These are phyloP conservation scores for Amiota minor DNA, from an alignment of 2,888 invertebrate species.

Conservation along the genomic window DNA sequence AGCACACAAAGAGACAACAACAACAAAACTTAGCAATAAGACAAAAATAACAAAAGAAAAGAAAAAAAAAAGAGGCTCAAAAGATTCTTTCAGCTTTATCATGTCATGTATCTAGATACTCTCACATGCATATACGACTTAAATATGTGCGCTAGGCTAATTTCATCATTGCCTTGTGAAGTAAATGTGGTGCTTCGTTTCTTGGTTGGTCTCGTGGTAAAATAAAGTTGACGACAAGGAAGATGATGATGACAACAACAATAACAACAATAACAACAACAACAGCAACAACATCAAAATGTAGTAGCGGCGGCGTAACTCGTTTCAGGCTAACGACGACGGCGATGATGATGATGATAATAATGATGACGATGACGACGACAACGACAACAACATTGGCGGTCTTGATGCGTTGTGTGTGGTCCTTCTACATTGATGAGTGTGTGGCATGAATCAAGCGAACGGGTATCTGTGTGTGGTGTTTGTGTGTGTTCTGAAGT, in stretches of 20 bases:
- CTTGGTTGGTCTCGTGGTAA: too few relatives aligned
- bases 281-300: neutral
- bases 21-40: neutral
- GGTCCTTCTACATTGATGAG: conserved; percentile 18
- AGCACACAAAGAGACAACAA: conserved; percentile 19
- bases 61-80: neutral
- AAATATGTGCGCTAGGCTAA: neutral
- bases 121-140: too few relatives aligned
- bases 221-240: too few relatives aligned
- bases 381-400: conserved; percentile 10
- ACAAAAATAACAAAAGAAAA: neutral
- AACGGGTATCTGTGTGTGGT: conserved; percentile 1
- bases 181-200: too few relatives aligned
- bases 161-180: neutral
- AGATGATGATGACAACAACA: too few relatives aligned
- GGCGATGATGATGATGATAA: neutral
- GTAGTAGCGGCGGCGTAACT: neutral
- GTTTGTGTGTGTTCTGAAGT: neutral
- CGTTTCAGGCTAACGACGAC: neutral
- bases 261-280: neutral
- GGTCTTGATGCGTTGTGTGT: conserved; percentile 32
- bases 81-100: neutral
- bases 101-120: conserved; percentile 8
- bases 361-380: neutral
- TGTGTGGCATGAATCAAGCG: conserved; percentile 11